Percentiles rank a stretch among this genome's conserved stretches.
Conservation (phyloP, 2,113 vertebrate species). For the Oophaga pumilio region DNA sequence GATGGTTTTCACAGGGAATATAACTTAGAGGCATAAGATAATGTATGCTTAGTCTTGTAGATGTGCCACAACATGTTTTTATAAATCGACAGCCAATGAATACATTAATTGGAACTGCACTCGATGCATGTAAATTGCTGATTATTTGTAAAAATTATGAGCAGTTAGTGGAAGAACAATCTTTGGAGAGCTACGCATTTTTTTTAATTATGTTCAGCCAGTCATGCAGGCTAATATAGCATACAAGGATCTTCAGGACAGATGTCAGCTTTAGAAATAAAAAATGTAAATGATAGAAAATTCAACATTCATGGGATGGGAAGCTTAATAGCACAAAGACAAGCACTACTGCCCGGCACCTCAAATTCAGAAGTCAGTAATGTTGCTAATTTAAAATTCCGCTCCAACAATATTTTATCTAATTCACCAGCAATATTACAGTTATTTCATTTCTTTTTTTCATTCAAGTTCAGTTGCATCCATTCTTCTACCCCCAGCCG, state of each 20-base stretch:
- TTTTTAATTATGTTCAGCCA: neutral
- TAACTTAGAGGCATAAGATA: conserved; percentile 13
- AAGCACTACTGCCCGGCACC: too few species aligned
- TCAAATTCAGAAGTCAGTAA: too few species aligned
- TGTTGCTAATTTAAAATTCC: too few species aligned
- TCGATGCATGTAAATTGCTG: neutral
- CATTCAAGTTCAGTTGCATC: too few species aligned
- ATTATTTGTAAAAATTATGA: conserved; percentile 9
- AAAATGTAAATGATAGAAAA: neutral
- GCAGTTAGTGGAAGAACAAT: neutral
- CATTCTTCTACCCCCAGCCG: too few species aligned
- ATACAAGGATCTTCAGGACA: neutral
- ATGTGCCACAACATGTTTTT: conserved; percentile 2
- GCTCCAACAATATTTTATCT: too few species aligned
- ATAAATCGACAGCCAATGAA: neutral
- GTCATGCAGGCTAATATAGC: neutral
- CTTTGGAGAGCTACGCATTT: neutral
- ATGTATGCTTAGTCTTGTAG: conserved; percentile 10
- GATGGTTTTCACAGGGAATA: neutral
- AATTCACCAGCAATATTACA: too few species aligned
- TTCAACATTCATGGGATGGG: neutral
- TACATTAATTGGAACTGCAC: neutral
- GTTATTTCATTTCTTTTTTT: too few species aligned
- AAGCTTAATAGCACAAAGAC: too few species aligned
- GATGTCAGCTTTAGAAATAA: neutral